Conservation (phyloP, 2,113 vertebrate species). For the Mionectes macconnelli region DNA sequence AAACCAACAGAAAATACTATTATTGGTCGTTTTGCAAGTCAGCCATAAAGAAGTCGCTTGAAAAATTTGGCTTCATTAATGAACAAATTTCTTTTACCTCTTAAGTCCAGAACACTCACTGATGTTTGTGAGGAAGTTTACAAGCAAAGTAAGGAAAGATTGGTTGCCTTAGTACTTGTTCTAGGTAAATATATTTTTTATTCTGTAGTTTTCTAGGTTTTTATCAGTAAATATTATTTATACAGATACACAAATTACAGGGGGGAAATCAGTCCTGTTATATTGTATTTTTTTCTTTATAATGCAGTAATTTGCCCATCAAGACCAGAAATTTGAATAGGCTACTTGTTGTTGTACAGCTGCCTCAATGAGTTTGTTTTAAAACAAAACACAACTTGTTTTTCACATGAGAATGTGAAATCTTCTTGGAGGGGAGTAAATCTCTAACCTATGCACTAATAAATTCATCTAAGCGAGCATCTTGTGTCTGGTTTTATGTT, state of each 20-base stretch:
- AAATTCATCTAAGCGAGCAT: constrained; percentile 40
- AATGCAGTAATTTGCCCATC: not conserved
- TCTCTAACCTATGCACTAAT: constrained; percentile 63
- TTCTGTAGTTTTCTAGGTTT: constrained; percentile 56
- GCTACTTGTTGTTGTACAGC: not conserved
- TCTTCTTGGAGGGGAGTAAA: not conserved
- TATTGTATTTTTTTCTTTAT: not conserved
- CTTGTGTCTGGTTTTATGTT: not conserved
- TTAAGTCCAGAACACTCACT: not conserved
- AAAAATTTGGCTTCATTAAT: not conserved
- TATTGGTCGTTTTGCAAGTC: not conserved
- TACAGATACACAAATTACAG: not conserved
- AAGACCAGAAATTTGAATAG: not conserved
- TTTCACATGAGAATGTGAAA: not conserved
- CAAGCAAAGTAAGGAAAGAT: constrained; percentile 25
- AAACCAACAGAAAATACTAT: not conserved
- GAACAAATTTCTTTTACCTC: constrained; percentile 53
- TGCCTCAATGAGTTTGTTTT: constrained; percentile 17
- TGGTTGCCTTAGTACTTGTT: not conserved
- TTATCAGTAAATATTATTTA: constrained; percentile 57
- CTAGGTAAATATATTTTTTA: constrained; percentile 38
- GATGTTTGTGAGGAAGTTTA: constrained; percentile 42
- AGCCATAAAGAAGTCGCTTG: not conserved
- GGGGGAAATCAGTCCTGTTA: not conserved
- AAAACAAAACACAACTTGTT: not conserved